Evolutionary conservation across 2,797 vertebrate genomes (phyloP).

Genomic region (Enteromius afrohamiltoni): DNA sequence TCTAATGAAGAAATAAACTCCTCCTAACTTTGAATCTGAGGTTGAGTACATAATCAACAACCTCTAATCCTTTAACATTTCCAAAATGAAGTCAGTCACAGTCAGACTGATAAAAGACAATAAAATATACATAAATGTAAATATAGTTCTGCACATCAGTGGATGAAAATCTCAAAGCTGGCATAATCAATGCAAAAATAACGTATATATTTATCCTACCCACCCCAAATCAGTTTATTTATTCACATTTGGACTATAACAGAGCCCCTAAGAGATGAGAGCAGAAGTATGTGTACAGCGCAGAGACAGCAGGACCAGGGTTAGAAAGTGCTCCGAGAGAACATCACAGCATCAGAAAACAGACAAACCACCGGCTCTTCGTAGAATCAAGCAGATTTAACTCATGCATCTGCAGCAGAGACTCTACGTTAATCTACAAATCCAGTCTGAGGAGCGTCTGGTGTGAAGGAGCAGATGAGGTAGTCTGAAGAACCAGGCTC

Average conservation of each 20-base stretch:
- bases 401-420: background rate
- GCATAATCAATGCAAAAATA: conserved; percentile 16
- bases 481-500: no score
- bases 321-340: conserved; percentile 52
- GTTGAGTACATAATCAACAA: background rate
- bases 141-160: background rate
- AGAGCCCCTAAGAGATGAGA: background rate
- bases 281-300: background rate
- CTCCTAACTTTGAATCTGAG: background rate
- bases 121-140: background rate
- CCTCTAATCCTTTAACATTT: background rate
- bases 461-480: no score
- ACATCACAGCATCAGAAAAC: conserved; percentile 33
- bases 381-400: conserved; percentile 25
- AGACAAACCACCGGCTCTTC: conserved; percentile 37
- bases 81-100: background rate
- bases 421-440: no score
- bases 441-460: no score
- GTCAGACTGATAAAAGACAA: background rate
- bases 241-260: conserved; percentile 29
- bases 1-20: background rate
- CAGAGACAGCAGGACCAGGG: conserved; percentile 23
- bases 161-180: conserved; percentile 18
- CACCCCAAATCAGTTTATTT: background rate
- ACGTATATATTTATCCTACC: conserved; percentile 3